Base-by-base conservation (phyloP, 1,140 invertebrate genomes). In the Drosophila lacteicornis region DNA sequence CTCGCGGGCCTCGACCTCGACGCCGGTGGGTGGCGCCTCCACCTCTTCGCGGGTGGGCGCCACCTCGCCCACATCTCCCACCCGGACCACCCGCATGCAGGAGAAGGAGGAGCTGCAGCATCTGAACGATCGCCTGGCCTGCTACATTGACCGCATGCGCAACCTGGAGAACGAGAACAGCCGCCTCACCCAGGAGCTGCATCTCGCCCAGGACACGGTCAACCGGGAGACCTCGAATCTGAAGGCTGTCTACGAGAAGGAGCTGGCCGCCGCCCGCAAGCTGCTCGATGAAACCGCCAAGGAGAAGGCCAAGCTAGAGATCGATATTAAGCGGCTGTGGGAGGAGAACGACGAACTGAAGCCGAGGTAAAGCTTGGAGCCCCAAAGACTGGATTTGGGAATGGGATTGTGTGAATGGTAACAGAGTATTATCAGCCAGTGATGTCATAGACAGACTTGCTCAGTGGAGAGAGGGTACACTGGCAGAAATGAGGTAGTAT, bases 31-130 rank as follows among this genome's bases (percentile, higher is more conserved):
- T 22, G 87, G 82, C 2, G 81, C 57, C 2, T 78, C 86, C 13
- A 65, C 71, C 13, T 90, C 86, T 12, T 84, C 81, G 19, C 61
- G 80, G 33, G 51, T 74, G 17, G 88, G 90, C 15, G 87, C 91
- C 66, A 79, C 80, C 25, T 90, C 88, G 19, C 91, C 91, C 59
- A 92, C 91, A 12, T 98, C 97, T 82, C 98, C 98, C 42, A 97
- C 97, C 4, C 94, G 98, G 69, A 95, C 98, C 63, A 97, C 96
- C 12, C 96, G 98, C 25, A 93, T 98, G 15, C 97, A 99, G 93
- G 99, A 99, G 93, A 99, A 99, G 93, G 96, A 96, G 80, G 97
- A 98, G 79, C 94, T 99, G 74, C 96, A 97, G 93, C 97, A 98
- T 93, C 94, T 99, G 15, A 99, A 99, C 93, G 98, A 99, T 92